A percentile compares a stretch with the other conserved stretches of the same genome.
Conservation (phyloP, 1,140 invertebrate genomes). For the Papilio polyxenes region DNA sequence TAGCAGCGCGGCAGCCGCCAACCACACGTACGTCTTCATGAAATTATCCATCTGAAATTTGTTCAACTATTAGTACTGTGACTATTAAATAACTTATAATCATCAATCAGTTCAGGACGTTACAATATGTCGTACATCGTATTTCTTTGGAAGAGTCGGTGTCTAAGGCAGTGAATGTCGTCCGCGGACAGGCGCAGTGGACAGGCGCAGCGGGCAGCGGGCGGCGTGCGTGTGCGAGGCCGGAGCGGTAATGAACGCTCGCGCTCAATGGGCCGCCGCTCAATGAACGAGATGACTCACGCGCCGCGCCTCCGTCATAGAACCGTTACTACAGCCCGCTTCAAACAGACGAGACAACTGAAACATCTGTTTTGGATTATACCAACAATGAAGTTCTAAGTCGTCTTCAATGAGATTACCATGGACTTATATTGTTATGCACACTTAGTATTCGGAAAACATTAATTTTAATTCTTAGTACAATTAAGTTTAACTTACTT, state of each 20-base stretch:
- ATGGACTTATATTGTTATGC: neutral
- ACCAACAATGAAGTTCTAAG: neutral
- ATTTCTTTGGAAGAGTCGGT: neutral
- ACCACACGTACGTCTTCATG: constrained; percentile 69
- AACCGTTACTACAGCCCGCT: constrained; percentile 63
- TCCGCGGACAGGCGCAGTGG: constrained; percentile 58
- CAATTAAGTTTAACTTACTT: neutral
- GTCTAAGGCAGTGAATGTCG: constrained; percentile 64
- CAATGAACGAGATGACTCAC: constrained; percentile 79
- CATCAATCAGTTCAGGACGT: neutral
- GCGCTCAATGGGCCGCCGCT: constrained; percentile 75
- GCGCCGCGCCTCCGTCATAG: constrained; percentile 74
- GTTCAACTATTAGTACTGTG: constrained; percentile 47
- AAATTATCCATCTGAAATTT: constrained; percentile 73
- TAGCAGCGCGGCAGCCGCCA: constrained; percentile 67
- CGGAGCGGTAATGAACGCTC: constrained; percentile 75
- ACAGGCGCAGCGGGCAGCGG: constrained; percentile 46
- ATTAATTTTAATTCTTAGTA: neutral
- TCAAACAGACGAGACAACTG: constrained; percentile 63
- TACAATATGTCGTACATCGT: neutral
- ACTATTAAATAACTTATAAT: neutral
- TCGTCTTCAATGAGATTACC: neutral
- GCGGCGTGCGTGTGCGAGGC: constrained; percentile 63
- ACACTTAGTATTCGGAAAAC: neutral
- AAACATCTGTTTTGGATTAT: constrained; percentile 56